Percentiles rank a stretch among this genome's conserved stretches.
Conservation (phyloP, 2,797 vertebrate genomes). For the Xyrichtys novacula region DNA sequence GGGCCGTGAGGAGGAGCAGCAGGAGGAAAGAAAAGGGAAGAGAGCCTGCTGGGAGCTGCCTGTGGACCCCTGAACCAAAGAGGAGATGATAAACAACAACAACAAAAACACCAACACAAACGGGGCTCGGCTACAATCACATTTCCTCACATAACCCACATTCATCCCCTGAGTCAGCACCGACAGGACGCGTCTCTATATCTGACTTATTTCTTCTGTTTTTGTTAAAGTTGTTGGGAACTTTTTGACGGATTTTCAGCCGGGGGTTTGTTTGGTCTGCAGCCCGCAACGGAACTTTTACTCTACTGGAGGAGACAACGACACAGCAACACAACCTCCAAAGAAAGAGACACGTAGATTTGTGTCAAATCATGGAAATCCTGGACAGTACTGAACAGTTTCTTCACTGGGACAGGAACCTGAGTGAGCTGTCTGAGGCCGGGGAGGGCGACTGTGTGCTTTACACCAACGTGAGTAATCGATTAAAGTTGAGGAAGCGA, state of each 20-base stretch:
- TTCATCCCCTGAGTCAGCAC: not conserved
- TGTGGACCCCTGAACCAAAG: constrained; percentile 48
- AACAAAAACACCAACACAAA: constrained; percentile 52
- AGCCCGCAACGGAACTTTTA: not conserved
- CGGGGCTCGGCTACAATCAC: not conserved
- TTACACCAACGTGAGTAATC: constrained; percentile 91
- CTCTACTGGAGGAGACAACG: not conserved
- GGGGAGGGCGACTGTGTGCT: constrained; percentile 89
- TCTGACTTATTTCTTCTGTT: not conserved
- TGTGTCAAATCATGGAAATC: constrained; percentile 87
- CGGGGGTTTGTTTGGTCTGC: constrained; percentile 16
- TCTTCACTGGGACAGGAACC: constrained; percentile 94
- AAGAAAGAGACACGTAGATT: not conserved
- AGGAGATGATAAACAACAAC: constrained; percentile 62
- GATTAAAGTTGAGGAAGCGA: not conserved
- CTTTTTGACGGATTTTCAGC: constrained; percentile 40
- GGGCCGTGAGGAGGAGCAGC: constrained; percentile 50
- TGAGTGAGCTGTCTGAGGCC: constrained; percentile 94
- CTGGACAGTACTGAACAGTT: constrained; percentile 90
- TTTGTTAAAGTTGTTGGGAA: constrained; percentile 44
- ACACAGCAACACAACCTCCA: not conserved
- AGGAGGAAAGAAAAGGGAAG: constrained; percentile 34
- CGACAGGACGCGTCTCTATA: not conserved
- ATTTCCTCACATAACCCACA: not conserved
- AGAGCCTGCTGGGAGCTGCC: constrained; percentile 11